Conservation (phyloP, 2,113 vertebrate genomes). For the Ictalurus punctatus region DNA sequence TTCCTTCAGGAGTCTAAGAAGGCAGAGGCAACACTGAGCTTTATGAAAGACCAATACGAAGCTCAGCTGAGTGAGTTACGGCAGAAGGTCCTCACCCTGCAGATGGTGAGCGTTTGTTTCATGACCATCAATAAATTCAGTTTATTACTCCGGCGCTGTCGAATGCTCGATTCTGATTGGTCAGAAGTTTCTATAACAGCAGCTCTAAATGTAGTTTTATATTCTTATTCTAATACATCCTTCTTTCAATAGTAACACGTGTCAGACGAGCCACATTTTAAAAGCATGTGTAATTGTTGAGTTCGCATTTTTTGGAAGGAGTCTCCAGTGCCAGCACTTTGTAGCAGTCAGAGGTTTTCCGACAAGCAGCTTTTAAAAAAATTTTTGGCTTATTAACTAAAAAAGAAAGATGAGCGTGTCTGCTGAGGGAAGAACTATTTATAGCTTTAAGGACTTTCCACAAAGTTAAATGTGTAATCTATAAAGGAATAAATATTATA, state of each 20-base stretch:
- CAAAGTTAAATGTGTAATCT: neutral
- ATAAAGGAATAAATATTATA: neutral
- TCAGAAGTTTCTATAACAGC: neutral
- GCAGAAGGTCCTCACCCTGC: slow-evolving; percentile 88
- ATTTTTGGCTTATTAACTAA: neutral
- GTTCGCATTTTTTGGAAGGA: neutral
- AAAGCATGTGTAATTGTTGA: neutral
- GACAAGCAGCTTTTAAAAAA: neutral
- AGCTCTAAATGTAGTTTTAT: neutral
- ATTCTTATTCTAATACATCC: neutral
- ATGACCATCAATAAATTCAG: neutral
- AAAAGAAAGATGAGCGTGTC: neutral
- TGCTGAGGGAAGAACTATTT: neutral
- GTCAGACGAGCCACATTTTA: neutral
- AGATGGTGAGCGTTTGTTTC: slow-evolving; percentile 73
- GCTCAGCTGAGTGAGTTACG: slow-evolving; percentile 90
- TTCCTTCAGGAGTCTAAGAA: slow-evolving; percentile 79
- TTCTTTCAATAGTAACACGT: neutral
- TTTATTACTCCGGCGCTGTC: neutral
- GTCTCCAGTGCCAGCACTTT: neutral
- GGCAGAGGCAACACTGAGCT: slow-evolving; percentile 79
- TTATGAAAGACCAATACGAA: slow-evolving; percentile 82
- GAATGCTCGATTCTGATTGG: neutral
- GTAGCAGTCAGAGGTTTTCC: neutral
- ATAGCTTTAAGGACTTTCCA: neutral